phyloP scores from a whole-genome alignment of 2,888 invertebrate species.

The Ecliptopera silaceata region DNA sequence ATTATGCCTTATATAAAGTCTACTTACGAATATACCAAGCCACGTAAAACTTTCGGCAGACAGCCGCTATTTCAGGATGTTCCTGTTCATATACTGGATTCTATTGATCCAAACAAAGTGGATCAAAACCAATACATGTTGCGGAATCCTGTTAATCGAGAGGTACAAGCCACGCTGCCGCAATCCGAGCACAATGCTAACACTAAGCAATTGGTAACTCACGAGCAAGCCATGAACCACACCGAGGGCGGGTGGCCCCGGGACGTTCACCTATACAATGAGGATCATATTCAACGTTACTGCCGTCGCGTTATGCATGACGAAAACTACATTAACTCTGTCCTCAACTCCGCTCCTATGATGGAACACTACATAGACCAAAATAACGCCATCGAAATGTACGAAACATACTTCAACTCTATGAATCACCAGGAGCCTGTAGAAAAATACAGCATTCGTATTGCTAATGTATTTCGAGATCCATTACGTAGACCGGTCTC shows the following conservation, averaged over 20 bases:
- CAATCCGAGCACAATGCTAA: conserved; percentile 82
- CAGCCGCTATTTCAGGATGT: conserved; percentile 73
- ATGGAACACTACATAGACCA: conserved; percentile 87
- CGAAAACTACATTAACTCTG: conserved; percentile 87
- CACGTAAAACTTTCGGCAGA: conserved; percentile 75
- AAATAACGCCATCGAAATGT: conserved; percentile 92
- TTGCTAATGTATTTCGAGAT: conserved; percentile 87
- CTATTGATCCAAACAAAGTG: conserved; percentile 63
- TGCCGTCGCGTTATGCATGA: conserved; percentile 91
- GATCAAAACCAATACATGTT: conserved; percentile 72
- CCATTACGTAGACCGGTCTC: conserved; percentile 75
- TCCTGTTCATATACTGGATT: conserved; percentile 68
- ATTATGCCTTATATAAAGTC: conserved; percentile 59
- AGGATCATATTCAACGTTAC: conserved; percentile 88
- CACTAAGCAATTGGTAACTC: conserved; percentile 83
- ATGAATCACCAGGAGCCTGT: conserved; percentile 75
- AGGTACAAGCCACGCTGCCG: conserved; percentile 71
- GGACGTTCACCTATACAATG: conserved; percentile 85
- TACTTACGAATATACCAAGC: conserved; percentile 74
- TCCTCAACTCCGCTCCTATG: conserved; percentile 79
- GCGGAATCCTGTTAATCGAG: conserved; percentile 77
- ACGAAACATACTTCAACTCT: conserved; percentile 87
- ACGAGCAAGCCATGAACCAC: conserved; percentile 87
- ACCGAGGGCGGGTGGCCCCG: conserved; percentile 94
- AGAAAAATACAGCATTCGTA: conserved; percentile 82